Evolutionary conservation across 2,888 invertebrate species (phyloP), one percentile per base, ranked within the genome.

Genomic region (Drosophila paucipuncta): DNA sequence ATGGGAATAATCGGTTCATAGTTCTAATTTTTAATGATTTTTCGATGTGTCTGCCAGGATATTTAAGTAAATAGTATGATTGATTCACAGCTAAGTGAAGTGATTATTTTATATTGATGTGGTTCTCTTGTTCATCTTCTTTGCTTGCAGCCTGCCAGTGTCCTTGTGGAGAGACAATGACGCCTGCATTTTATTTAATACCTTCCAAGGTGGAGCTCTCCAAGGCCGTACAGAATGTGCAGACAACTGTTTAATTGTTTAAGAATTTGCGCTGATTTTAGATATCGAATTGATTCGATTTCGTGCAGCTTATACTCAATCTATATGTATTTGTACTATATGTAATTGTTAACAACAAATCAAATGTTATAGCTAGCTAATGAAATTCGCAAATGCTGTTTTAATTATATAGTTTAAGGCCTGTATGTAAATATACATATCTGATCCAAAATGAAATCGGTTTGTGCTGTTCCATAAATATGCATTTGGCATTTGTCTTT

Each of bases 191-290:
- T 94, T 98, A 98, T 94, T 94, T 98, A 83, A 97, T 97, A 87
- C 97, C 97, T 47, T 97, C 97, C 52, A 98, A 97, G 94, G 97
- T 98, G 73, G 98, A 98, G 93, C 96, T 97, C 94, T 97, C 97
- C 71, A 97, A 97, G 92, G 96, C 97, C 62, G 97, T 97, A 61
- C 97, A 97, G 92, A 98, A 97, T 92, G 96, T 98, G 68, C 97
- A 97, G 94, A 94, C 95, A 69, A 97, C 97, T n/a, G 95, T 97
- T 79, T 96, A 94, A 49, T 31, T 25, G 16, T n/a, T 22, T 13
- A 30, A 16, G 33, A 22, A 33, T n/a, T n/a, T 11, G 4, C 18
- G 37, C 37, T 28, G 11, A 28, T 28, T 55, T 47, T 16, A 2
- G 33, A 54, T 33, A 0, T 33, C n/a, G 53, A 28, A 55, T 18